These are phyloP conservation scores for Aix galericulata DNA, from an alignment of 2,113 vertebrate genomes.

Conservation along the genomic window DNA sequence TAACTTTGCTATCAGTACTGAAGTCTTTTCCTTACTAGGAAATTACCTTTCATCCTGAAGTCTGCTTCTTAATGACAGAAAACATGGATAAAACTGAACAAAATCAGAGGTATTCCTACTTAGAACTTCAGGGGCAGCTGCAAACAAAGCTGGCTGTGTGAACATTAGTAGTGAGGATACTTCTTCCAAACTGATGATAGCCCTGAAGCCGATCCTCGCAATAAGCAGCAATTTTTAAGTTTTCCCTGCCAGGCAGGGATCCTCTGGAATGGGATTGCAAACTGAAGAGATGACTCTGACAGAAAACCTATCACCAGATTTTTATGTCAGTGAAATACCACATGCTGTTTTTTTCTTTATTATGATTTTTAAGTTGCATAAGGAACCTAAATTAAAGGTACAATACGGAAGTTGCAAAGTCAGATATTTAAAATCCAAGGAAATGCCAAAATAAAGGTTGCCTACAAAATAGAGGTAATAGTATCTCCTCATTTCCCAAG, in stretches of 20 bases:
- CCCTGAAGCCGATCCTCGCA: background rate
- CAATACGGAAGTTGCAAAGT: background rate
- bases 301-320: background rate
- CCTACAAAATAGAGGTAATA: background rate
- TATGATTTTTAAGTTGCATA: background rate
- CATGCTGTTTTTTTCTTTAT: background rate
- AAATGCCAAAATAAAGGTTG: background rate
- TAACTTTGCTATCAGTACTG: background rate
- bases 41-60: background rate
- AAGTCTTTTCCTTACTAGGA: background rate
- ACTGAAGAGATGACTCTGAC: background rate
- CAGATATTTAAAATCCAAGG: background rate
- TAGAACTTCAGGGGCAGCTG: background rate
- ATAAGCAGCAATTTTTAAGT: background rate
- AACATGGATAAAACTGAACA: background rate
- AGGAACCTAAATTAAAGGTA: background rate
- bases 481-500: background rate
- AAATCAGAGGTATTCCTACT: background rate
- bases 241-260: background rate
- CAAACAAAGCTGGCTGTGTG: background rate
- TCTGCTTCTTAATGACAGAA: background rate
- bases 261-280: background rate
- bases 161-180: background rate
- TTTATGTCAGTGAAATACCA: background rate
- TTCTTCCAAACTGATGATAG: background rate